A percentile compares a stretch with the other conserved stretches of the same genome.
These are phyloP conservation scores for Polymixis lichenea DNA, from an alignment of 2,888 invertebrate genomes.

Conservation along the genomic window DNA sequence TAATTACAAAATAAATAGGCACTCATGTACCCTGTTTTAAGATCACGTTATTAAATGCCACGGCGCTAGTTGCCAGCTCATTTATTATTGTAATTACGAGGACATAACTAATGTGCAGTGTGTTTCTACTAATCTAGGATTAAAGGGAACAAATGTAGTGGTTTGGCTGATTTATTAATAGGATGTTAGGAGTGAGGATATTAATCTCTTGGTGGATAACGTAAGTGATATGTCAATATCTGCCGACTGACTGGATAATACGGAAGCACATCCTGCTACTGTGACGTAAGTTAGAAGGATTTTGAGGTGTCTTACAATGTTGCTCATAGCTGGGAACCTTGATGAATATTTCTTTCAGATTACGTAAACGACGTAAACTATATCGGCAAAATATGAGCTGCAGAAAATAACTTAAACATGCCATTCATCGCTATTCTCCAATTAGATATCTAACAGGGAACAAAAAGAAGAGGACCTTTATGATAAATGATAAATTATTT, in stretches of 20 bases:
- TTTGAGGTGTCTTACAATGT: not conserved
- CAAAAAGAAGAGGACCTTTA: not conserved
- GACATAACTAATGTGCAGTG: conserved; percentile 43
- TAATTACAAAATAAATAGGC: conserved; percentile 44
- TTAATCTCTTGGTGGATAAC: conserved; percentile 1
- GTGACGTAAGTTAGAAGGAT: not conserved
- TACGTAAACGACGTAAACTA: not conserved
- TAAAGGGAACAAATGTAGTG: conserved; percentile 33
- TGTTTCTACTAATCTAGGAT: conserved; percentile 50
- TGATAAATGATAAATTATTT: too few relatives aligned
- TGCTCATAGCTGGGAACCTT: too few relatives aligned
- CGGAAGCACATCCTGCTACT: not conserved
- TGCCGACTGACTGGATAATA: too few relatives aligned
- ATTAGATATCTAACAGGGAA: not conserved
- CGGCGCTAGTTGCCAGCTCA: conserved; percentile 42
- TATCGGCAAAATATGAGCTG: too few relatives aligned
- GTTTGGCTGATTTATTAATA: conserved; percentile 31
- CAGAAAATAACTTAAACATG: too few relatives aligned
- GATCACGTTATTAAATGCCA: conserved; percentile 53
- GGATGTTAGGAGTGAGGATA: not conserved
- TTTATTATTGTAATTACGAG: conserved; percentile 55
- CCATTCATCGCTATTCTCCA: not conserved
- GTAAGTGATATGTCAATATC: not conserved
- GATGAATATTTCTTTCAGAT: not conserved
- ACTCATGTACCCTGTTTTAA: conserved; percentile 34